Evolutionary conservation across 1,140 invertebrate species (phyloP).

Genomic region (Delia radicum): DNA sequence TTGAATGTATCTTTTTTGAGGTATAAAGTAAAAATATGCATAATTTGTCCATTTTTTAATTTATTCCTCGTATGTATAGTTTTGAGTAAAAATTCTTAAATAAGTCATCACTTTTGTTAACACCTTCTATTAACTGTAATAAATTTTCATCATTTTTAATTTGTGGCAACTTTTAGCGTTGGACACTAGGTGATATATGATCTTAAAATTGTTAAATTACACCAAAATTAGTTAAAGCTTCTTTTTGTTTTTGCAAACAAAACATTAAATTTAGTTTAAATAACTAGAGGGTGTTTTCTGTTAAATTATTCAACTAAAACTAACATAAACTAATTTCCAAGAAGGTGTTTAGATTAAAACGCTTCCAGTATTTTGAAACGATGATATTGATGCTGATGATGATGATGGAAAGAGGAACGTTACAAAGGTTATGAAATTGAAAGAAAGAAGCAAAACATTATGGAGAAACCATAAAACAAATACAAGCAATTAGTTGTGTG

Average conservation of each 20-base stretch:
- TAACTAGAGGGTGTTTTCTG: background rate
- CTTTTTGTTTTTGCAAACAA: background rate
- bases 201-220: conserved; percentile 16
- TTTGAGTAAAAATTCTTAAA: no score
- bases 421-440: background rate
- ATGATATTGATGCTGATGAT: conserved; percentile 7
- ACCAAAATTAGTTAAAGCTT: background rate
- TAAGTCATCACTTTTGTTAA: conserved; percentile 18
- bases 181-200: conserved; percentile 7
- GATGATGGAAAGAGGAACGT: background rate
- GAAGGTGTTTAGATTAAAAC: background rate
- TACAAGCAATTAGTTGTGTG: background rate
- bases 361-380: background rate
- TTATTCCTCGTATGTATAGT: no score
- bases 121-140: conserved; percentile 11
- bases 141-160: background rate
- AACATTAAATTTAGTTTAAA: conserved; percentile 16
- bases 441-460: background rate
- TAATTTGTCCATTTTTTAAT: no score
- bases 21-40: no score
- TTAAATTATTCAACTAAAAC: background rate
- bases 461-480: background rate
- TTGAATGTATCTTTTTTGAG: no score
- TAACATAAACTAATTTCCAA: conserved; percentile 8
- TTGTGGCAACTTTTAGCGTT: background rate